Conservation (phyloP, 92 coral and sea anemone species). For the Scolanthus callimorphus region DNA sequence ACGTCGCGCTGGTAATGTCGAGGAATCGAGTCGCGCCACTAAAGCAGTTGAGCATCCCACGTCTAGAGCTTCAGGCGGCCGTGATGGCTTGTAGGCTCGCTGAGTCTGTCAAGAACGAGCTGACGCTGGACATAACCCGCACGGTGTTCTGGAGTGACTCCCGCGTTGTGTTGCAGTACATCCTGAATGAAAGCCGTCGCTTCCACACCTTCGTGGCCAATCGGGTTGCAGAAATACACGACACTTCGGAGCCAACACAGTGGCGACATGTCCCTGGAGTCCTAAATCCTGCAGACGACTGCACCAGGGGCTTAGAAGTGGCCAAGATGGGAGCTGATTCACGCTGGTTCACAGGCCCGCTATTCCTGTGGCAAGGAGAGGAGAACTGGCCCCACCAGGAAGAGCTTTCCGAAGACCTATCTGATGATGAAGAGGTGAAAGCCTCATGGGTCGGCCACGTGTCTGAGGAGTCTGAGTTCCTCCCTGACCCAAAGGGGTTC, state of each 20-base stretch:
- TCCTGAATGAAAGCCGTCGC: conserved; percentile 51
- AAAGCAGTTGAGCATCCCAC: conserved; percentile 55
- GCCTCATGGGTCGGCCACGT: conserved; percentile 15
- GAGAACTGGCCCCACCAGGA: conserved; percentile 30
- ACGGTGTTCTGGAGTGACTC: conserved; percentile 56
- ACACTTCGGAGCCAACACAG: conserved; percentile 31
- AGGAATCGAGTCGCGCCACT: conserved; percentile 58
- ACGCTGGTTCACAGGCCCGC: conserved; percentile 50
- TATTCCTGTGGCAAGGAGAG: conserved; percentile 22
- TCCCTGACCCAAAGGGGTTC: conserved; percentile 45
- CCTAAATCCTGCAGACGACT: conserved; percentile 46
- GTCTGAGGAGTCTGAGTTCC: no score
- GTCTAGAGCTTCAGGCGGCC: conserved; percentile 68
- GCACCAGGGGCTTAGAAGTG: conserved; percentile 49
- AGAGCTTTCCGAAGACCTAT: conserved; percentile 1
- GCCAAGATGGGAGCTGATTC: conserved; percentile 23
- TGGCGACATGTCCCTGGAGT: conserved; percentile 39
- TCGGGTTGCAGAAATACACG: conserved; percentile 59
- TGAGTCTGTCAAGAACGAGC: conserved; percentile 39
- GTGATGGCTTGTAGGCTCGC: conserved; percentile 39
- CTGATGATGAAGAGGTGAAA: conserved; percentile 26
- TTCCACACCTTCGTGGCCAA: conserved; percentile 65
- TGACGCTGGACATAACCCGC: conserved; percentile 12
- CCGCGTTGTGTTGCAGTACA: conserved; percentile 49
- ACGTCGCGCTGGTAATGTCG: conserved; percentile 47